These are phyloP conservation scores for Lysiphlebus fabarum DNA, from an alignment of 1,140 invertebrate genomes.

Conservation along the genomic window DNA sequence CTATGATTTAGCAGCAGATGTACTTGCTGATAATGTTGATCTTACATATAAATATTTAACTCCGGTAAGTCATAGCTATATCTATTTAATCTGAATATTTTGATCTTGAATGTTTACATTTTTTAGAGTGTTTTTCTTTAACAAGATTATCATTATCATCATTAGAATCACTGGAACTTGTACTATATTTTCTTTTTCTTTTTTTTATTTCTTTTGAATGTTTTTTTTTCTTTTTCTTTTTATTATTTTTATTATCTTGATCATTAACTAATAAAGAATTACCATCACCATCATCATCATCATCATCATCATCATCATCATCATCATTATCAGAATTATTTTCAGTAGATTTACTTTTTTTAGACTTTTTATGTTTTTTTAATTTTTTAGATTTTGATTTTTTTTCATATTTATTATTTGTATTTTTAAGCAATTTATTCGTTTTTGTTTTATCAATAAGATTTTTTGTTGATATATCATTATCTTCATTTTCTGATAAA, in stretches of 20 bases:
- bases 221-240: conserved; percentile 39
- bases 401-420: too few relatives aligned
- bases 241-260: conserved; percentile 18
- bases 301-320: conserved; percentile 20
- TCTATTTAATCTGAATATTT: conserved; percentile 31
- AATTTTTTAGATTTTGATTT: conserved; percentile 20
- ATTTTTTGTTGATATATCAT: conserved; percentile 17
- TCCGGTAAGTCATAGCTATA: conserved; percentile 60
- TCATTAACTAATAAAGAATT: too few relatives aligned
- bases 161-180: conserved; percentile 29
- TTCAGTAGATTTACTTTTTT: conserved; percentile 32
- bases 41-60: conserved; percentile 95
- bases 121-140: conserved; percentile 36
- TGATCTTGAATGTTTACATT: conserved; percentile 42
- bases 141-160: conserved; percentile 28
- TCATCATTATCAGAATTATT: conserved; percentile 20
- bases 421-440: too few relatives aligned
- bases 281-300: conserved; percentile 21
- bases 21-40: conserved; percentile 96
- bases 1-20: conserved; percentile 95
- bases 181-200: conserved; percentile 31
- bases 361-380: conserved; percentile 36
- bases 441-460: conserved; percentile 4
- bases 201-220: conserved; percentile 37
- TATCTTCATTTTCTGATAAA: conserved; percentile 45